Evolutionary conservation across 2,113 vertebrate species (phyloP).

Genomic region (Onychorhynchus coronatus): DNA sequence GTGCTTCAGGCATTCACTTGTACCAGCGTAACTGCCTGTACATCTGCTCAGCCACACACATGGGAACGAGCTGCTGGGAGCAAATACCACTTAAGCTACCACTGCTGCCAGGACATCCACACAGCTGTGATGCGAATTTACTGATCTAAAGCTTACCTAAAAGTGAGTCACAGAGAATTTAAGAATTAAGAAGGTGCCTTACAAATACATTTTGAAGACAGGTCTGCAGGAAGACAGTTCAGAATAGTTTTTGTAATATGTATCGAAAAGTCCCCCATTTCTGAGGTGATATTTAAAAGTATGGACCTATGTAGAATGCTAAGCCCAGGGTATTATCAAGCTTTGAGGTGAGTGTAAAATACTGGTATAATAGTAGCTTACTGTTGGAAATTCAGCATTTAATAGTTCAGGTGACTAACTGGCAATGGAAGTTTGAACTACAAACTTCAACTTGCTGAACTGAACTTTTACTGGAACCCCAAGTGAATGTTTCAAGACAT

Average conservation of each 20-base stretch:
- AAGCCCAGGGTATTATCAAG: neutral
- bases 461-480: neutral
- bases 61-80: neutral
- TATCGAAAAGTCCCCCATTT: neutral
- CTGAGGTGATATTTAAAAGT: neutral
- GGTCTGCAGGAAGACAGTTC: neutral
- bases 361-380: neutral
- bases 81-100: neutral
- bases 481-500: neutral
- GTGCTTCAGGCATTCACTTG: neutral
- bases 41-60: neutral
- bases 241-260: neutral
- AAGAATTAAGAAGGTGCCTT: neutral
- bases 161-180: neutral
- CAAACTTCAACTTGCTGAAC: neutral
- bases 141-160: neutral
- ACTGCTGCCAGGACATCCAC: neutral
- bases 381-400: neutral
- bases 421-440: neutral
- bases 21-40: rapidly evolving
- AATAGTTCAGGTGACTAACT: neutral
- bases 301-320: neutral
- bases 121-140: neutral
- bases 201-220: neutral
- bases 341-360: neutral